Evolutionary conservation across 2,888 invertebrate genomes (phyloP), one percentile per base, ranked within the genome.

Genomic region (Opisthograptis luteolata): DNA sequence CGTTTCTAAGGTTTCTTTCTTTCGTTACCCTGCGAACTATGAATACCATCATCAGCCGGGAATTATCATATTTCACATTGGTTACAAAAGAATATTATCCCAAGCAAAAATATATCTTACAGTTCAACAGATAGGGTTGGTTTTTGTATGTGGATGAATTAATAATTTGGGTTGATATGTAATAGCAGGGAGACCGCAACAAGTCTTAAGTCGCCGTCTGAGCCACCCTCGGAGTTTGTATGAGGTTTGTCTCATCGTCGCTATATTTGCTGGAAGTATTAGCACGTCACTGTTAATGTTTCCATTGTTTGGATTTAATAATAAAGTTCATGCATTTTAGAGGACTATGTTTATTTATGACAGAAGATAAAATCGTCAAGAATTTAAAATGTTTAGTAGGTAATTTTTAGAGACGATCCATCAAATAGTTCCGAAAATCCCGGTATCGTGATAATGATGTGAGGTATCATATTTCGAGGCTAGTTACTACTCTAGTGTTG

Each of bases 61-160:
- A 65, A 87, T 87, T 88, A 88, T 88, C 87, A 87, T 87, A 88
- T 87, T 88, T 87, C 87, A 86, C 76, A 62, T 60, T 59, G 58
- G 52, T 51, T 58, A 63, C 62, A 55, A 61, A 55, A 55, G 51
- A 32, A 36, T 31, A 12, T 6, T 1, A 4, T n/a, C 6, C n/a
- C 51, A 57, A 19, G 2, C 28, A 9, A 46, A 46, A 50, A 46
- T 14, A 10, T 27, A 19, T 32, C 39, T 37, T 64, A 47, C 0
- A 0, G 0, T 2, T 7, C 2, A 3, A 0, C 0, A 1, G 2
- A 4, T 62, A 60, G 27, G 36, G 62, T 36, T 1, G 22, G 3
- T 39, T 61, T 61, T 32, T 1, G 13, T 2, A 4, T 60, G 55
- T 3, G 24, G 0, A 15, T 43, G 25, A 2, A 32, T 15, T 60